phyloP scores from a whole-genome alignment of 2,797 vertebrate genomes.

The Enoplosus armatus region DNA sequence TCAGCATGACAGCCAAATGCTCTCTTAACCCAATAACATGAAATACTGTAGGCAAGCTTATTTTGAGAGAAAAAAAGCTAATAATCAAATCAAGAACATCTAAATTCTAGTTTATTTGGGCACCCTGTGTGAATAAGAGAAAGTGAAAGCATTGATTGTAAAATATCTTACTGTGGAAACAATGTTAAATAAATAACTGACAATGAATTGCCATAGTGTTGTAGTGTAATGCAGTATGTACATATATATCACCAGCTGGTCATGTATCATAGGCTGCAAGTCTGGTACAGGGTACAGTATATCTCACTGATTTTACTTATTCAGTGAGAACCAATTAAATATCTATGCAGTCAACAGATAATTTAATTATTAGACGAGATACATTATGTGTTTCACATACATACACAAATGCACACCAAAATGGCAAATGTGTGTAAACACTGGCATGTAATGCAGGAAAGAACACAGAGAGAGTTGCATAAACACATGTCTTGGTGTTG shows the following conservation, averaged over 20 bases:
- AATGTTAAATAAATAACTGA: constrained; percentile 15
- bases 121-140: neutral
- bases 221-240: constrained; percentile 1
- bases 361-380: constrained; percentile 16
- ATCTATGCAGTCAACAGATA: constrained; percentile 26
- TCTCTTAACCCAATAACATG: constrained; percentile 34
- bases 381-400: neutral
- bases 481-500: constrained; percentile 31
- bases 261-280: constrained; percentile 5
- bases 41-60: constrained; percentile 14
- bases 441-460: neutral
- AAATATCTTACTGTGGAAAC: constrained; percentile 13
- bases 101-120: constrained; percentile 6
- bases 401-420: neutral
- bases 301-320: constrained; percentile 36
- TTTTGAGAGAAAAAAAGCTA: constrained; percentile 20
- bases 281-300: neutral
- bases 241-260: constrained; percentile 34
- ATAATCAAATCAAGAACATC: constrained; percentile 7
- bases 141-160: neutral
- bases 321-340: constrained; percentile 43
- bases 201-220: constrained; percentile 2
- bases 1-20: constrained; percentile 37
- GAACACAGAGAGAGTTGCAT: constrained; percentile 7
- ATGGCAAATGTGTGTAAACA: neutral